Evolutionary conservation across 2,113 vertebrate species (phyloP).

Genomic region (Rousettus leschenaultii): DNA sequence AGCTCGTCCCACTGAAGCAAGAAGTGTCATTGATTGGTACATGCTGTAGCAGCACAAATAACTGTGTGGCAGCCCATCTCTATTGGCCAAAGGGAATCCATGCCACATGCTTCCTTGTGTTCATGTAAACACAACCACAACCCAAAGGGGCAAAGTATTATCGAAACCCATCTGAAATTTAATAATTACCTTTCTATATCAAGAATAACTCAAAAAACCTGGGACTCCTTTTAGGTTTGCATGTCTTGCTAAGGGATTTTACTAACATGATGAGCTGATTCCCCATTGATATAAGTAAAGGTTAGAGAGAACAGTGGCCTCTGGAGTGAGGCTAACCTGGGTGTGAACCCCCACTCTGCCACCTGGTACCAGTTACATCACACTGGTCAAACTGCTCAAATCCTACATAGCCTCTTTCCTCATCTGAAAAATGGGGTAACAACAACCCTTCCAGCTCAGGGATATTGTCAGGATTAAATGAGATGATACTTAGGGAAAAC

Average conservation of each 20-base stretch:
- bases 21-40: background rate
- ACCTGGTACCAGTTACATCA: background rate
- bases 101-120: accelerated
- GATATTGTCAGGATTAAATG: background rate
- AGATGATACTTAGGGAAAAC: background rate
- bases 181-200: background rate
- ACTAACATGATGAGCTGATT: background rate
- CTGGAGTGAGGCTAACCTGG: accelerated
- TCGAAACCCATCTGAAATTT: background rate
- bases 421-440: background rate
- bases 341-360: background rate
- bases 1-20: accelerated
- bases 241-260: background rate
- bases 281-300: background rate
- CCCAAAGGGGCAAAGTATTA: background rate
- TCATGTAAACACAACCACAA: background rate
- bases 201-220: background rate
- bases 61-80: accelerated
- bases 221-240: background rate
- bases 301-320: background rate
- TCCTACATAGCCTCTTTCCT: background rate
- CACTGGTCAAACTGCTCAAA: background rate
- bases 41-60: accelerated
- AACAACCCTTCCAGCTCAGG: background rate
- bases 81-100: background rate